A percentile compares a stretch with the other conserved stretches of the same genome.
Conservation (phyloP, 2,113 vertebrate species). For the Scartelaos histophorus region DNA sequence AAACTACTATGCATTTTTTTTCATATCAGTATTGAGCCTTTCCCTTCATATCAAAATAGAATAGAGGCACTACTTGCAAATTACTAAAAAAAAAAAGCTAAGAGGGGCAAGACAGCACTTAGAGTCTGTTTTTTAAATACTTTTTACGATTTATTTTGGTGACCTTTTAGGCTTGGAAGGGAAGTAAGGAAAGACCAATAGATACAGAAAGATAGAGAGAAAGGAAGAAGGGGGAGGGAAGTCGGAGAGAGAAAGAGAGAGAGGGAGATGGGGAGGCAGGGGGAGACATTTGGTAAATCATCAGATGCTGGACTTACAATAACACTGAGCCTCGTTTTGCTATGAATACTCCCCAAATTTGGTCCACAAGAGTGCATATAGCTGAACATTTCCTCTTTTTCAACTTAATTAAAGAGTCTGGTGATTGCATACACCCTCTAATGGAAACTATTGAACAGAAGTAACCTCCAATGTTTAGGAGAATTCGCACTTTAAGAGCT, state of each 20-base stretch:
- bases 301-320: not conserved
- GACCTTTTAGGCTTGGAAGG: not conserved
- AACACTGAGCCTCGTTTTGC: not conserved
- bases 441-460: conserved; percentile 1
- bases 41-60: too few species aligned
- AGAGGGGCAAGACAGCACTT: not conserved
- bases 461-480: not conserved
- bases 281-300: not conserved
- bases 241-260: too few species aligned
- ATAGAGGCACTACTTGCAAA: too few species aligned
- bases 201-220: too few species aligned
- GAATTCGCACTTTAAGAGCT: not conserved
- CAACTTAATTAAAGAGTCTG: not conserved
- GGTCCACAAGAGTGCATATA: not conserved
- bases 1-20: too few species aligned
- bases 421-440: not conserved
- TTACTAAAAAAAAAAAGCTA: not conserved
- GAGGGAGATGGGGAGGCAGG: too few species aligned
- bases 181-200: not conserved
- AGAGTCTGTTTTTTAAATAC: not conserved
- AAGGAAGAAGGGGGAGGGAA: too few species aligned
- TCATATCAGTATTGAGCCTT: too few species aligned
- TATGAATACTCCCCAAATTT: not conserved
- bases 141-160: not conserved
- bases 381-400: not conserved